A percentile compares a stretch with the other conserved stretches of the same genome.
Conservation (phyloP, 92 coral and sea anemone species). For the Parazoanthus darwini region DNA sequence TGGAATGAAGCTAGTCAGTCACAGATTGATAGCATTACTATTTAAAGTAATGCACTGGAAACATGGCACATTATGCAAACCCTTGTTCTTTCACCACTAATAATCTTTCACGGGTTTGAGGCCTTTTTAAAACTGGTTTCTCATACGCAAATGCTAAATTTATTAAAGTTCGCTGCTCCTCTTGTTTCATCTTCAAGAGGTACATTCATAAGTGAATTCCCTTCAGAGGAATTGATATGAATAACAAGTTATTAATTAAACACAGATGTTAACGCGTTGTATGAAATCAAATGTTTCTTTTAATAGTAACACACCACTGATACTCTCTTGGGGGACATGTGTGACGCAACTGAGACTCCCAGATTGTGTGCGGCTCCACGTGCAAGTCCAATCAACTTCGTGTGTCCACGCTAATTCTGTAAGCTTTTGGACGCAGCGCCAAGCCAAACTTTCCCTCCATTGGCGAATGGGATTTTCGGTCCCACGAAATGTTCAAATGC, state of each 20-base stretch:
- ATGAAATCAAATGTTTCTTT: too few relatives aligned
- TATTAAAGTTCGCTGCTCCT: too few relatives aligned
- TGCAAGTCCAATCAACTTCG: background rate
- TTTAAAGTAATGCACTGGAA: background rate
- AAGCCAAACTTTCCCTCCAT: conserved; percentile 85
- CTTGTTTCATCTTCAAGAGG: background rate
- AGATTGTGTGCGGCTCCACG: background rate
- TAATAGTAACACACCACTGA: too few relatives aligned
- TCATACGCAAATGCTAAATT: too few relatives aligned
- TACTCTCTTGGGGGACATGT: too few relatives aligned
- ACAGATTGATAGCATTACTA: too few relatives aligned
- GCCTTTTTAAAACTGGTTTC: background rate
- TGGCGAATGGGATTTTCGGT: conserved; percentile 70
- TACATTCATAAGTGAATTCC: too few relatives aligned
- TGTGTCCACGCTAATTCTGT: conserved; percentile 61
- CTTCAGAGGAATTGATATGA: too few relatives aligned
- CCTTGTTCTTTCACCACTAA: background rate
- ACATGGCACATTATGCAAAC: background rate
- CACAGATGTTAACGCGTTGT: too few relatives aligned
- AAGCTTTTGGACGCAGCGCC: conserved; percentile 81
- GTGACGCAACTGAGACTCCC: background rate
- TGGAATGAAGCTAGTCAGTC: too few relatives aligned
- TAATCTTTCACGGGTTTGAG: background rate
- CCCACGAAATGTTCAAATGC: conserved; percentile 58
- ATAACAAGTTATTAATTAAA: too few relatives aligned